Evolutionary conservation across 2,113 vertebrate species (phyloP), one percentile per base, ranked within the genome.

Genomic region (Bubalus kerabau): DNA sequence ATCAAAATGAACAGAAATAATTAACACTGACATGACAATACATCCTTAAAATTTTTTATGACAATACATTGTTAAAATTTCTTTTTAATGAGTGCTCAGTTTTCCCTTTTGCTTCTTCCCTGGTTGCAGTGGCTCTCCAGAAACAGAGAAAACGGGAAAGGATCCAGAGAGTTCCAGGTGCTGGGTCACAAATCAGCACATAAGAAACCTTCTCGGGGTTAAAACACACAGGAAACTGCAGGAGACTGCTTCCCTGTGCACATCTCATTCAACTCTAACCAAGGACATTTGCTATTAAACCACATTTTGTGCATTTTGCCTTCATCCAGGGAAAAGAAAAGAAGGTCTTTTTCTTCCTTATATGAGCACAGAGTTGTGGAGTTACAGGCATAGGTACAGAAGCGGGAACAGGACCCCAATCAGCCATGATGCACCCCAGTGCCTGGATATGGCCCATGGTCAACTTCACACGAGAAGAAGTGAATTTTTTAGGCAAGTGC

Each of bases 121-220:
- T 16, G 46, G 16, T 19, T 60, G 24, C 52, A 5, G 6, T 4
- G 67, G 54, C 5, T 56, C 54, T 86, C 40, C 26, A 67, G 32
- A 60, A 43, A 1, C 2, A 48, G 4, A 30, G 43, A 17, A 13
- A 28, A 60, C 0, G 11, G 13, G 21, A 50, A n/a, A 21, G 30
- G n/a, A 23, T 15, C 28, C 24, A 9, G 26, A 8, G 46, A 48
- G 12, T 14, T 57, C 15, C 15, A 62, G 19, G 24, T 4, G 36
- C 57, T 23, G 15, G 11, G 24, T 52, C 80, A 28, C 17, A 17
- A 12, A 26, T 11, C 23, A 26, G 54, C 23, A 76, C 17, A 23
- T 6, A 30, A 88, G 56, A 28, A 40, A 23, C 13, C 32, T 8
- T 23, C n/a, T 52, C 74, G 10, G 12, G 30, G 40, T 7, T 24